Evolutionary conservation across 1,140 invertebrate species (phyloP).

Genomic region (Yoshiicerus persimilis): DNA sequence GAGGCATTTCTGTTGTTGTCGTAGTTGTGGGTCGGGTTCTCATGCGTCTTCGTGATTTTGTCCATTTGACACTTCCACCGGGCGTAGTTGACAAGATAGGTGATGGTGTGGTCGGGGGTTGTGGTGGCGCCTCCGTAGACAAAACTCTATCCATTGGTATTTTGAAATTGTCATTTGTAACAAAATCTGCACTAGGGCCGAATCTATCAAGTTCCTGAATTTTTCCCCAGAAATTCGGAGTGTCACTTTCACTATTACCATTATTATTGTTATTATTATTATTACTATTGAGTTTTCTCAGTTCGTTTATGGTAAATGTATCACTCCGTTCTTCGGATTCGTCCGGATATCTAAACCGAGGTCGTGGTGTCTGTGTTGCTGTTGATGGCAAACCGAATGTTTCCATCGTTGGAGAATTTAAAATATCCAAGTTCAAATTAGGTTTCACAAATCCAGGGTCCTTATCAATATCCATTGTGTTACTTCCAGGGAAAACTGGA

Average conservation of each 20-base stretch:
- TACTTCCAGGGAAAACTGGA: background rate
- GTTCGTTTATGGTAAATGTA: background rate
- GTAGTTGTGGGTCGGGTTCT: constrained; percentile 47
- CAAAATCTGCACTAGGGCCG: constrained; percentile 37
- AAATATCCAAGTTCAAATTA: background rate
- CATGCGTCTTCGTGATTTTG: background rate
- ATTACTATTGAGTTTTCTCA: background rate
- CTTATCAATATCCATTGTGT: background rate
- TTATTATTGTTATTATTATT: background rate
- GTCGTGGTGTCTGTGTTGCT: background rate
- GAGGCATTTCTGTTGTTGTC: constrained; percentile 33
- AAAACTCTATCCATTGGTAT: background rate
- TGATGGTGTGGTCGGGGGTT: background rate
- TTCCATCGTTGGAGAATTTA: constrained; percentile 28
- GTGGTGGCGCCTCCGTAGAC: background rate
- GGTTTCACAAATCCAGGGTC: background rate
- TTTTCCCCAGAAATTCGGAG: background rate
- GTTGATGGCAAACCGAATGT: constrained; percentile 16
- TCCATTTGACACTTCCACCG: background rate
- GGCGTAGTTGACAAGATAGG: background rate
- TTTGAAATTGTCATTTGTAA: constrained; percentile 44
- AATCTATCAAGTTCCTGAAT: constrained; percentile 34
- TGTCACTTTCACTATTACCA: background rate
- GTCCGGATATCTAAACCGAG: background rate
- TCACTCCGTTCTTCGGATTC: background rate